Percentiles rank a stretch among this genome's conserved stretches.
Conservation (phyloP, 2,797 vertebrate species). For the Semaprochilodus insignis region DNA sequence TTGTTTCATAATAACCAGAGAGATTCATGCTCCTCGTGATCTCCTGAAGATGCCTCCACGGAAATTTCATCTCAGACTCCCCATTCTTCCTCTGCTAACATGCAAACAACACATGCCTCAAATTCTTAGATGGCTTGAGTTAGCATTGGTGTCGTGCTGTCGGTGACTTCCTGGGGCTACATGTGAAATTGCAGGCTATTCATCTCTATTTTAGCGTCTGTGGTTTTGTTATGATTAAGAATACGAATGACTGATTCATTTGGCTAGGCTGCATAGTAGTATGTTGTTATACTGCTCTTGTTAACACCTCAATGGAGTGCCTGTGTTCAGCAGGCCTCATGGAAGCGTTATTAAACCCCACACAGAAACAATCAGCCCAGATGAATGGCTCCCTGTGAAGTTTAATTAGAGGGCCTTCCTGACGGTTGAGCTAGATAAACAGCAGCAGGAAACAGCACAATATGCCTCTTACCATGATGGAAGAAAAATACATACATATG, state of each 20-base stretch:
- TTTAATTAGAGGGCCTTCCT: conserved; percentile 64
- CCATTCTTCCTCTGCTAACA: neutral
- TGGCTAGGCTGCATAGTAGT: conserved; percentile 22
- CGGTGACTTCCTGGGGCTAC: neutral
- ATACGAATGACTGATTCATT: conserved; percentile 32
- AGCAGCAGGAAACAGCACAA: conserved; percentile 53
- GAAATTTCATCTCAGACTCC: neutral
- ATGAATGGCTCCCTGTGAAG: conserved; percentile 66
- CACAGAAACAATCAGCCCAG: conserved; percentile 63
- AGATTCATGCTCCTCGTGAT: neutral
- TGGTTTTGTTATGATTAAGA: conserved; percentile 31
- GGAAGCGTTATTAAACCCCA: conserved; percentile 63
- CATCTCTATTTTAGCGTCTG: conserved; percentile 36
- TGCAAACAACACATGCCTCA: neutral
- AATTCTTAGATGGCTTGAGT: conserved; percentile 1
- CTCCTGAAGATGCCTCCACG: neutral
- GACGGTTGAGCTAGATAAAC: conserved; percentile 61
- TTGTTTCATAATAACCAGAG: neutral
- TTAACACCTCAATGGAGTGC: conserved; percentile 63
- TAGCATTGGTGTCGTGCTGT: neutral
- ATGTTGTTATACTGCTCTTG: conserved; percentile 46
- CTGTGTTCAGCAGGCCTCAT: conserved; percentile 53
- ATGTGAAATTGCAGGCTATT: conserved; percentile 30
- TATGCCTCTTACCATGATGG: conserved; percentile 44
- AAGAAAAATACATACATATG: conserved; percentile 37